Base-by-base conservation (phyloP, 30 jellyfish, hydroid and myxozoan genomes). In the Clytia hemisphaerica region DNA sequence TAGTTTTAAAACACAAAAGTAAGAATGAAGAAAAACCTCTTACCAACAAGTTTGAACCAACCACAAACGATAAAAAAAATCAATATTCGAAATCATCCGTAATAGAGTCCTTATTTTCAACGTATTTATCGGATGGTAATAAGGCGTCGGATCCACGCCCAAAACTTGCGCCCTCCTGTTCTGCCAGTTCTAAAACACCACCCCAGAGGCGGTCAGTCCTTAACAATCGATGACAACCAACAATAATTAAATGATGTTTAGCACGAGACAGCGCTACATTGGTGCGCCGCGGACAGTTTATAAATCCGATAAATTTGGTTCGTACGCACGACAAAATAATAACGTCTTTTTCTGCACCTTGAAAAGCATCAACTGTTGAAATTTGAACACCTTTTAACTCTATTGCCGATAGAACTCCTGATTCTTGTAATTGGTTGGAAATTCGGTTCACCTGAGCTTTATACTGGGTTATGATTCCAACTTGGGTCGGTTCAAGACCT, bases 241-340 rank as follows among this genome's bases (percentile, higher is more conserved):
- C 83, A 14, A 81, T 53, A 33, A 81, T 45, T 19, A 81, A 69
- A 29, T 81, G 94, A 68, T 88, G 61, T 60, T 73, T 81, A 37
- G 94, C 94, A 46, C 94, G 94, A 22, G 83, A 72, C 21, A 81
- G 58, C 0, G 94, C 94, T 48, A 81, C 94, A 44, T 81, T 81
- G 4, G 94, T 81, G 24, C 94, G 81, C 58, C 73, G 48, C 38
- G 67, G 75, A 81, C 89, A 81, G 60, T 81, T 88, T 4, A 81
- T 81, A 60, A 81, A 81, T 19, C 94, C 94, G 34, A 81, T 75
- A 48, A 64, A 83, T 27, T 66, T 77, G 4, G 86, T 81, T 18
- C 94, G 53, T 2, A 81, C 94, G 33, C 94, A 81, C 16, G 94
- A 81, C 45, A 81, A 75, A 42, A 81, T 61, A 12, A 81, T 73